phyloP scores from a whole-genome alignment of 2,113 vertebrate genomes.

The Benitochromis conjunctus region DNA sequence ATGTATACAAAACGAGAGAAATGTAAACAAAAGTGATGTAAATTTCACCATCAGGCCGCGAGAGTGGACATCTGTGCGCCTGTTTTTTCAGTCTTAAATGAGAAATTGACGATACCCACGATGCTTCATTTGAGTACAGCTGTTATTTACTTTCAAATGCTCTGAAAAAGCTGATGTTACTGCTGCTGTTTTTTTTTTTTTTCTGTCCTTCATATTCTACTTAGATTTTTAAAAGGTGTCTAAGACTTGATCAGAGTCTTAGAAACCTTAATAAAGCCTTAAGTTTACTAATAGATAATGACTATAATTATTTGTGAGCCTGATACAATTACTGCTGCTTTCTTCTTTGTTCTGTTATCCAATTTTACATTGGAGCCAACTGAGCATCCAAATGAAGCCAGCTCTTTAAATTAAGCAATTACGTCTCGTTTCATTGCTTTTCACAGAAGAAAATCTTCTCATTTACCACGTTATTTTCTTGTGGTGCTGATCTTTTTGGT shows the following conservation, averaged over 20 bases:
- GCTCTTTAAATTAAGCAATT: background rate
- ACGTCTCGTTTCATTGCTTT: background rate
- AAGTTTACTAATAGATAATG: background rate
- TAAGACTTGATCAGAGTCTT: background rate
- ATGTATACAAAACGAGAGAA: background rate
- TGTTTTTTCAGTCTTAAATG: background rate
- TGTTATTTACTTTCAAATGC: background rate
- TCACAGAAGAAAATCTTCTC: background rate
- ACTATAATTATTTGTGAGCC: background rate
- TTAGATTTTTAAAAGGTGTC: background rate
- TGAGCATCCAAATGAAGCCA: background rate
- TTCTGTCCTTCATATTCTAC: background rate
- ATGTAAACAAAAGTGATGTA: background rate
- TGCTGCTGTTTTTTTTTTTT: background rate
- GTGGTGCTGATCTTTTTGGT: background rate
- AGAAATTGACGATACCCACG: background rate
- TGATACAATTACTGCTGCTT: background rate
- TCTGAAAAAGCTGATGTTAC: background rate
- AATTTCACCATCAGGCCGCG: background rate
- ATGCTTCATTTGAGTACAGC: background rate
- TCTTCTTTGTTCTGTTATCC: background rate
- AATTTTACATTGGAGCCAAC: slow-evolving; percentile 2
- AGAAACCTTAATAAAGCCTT: no score
- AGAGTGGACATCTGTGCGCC: background rate
- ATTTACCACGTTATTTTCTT: background rate